phyloP scores from a whole-genome alignment of 2,797 vertebrate species.

The Netta rufina region DNA sequence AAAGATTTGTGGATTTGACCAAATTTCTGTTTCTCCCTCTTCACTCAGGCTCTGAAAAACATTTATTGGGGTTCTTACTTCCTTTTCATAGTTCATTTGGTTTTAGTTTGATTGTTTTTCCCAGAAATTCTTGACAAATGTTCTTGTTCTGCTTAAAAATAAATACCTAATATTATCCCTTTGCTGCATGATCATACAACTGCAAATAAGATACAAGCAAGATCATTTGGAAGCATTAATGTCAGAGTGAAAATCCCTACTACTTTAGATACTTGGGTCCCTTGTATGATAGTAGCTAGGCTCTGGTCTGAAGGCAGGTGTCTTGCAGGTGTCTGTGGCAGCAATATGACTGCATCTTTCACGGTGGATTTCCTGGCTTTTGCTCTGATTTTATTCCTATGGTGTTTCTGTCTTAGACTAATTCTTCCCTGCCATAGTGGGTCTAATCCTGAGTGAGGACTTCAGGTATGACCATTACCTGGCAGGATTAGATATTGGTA shows the following conservation, averaged over 20 bases:
- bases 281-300: neutral
- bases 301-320: neutral
- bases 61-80: neutral
- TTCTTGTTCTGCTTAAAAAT: neutral
- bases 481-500: neutral
- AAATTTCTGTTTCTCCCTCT: neutral
- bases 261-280: neutral
- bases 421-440: neutral
- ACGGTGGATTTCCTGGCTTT: neutral
- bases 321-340: neutral
- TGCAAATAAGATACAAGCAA: neutral
- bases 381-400: neutral
- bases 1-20: neutral
- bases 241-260: neutral
- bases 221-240: neutral
- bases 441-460: neutral
- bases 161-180: neutral
- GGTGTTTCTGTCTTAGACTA: neutral
- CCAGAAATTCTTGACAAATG: neutral
- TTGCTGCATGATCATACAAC: neutral
- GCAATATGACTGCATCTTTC: neutral
- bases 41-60: neutral
- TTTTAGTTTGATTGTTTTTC: neutral
- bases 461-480: neutral
- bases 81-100: neutral